These are phyloP conservation scores for Pimpla rufipes DNA, from an alignment of 2,888 invertebrate species.

Conservation along the genomic window DNA sequence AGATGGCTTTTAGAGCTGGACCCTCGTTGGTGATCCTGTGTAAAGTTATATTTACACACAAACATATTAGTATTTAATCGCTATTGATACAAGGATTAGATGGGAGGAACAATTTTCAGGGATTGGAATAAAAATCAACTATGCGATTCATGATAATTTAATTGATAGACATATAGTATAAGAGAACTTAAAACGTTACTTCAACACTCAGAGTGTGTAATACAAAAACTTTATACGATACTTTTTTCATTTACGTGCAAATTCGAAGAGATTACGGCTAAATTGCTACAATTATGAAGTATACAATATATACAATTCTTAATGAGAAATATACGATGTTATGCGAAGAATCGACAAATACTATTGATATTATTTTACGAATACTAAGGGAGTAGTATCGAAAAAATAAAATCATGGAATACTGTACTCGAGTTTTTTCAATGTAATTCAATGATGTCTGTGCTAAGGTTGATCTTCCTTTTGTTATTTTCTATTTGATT, in stretches of 20 bases:
- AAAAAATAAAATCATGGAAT: constrained; percentile 35
- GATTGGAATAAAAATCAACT: constrained; percentile 25
- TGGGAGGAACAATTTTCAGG: not conserved
- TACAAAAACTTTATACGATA: constrained; percentile 52
- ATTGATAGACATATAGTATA: constrained; percentile 56
- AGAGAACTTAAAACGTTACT: constrained; percentile 45
- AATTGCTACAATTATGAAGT: constrained; percentile 59
- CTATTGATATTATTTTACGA: constrained; percentile 44
- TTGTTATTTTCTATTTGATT: constrained; percentile 14
- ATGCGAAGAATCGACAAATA: constrained; percentile 35
- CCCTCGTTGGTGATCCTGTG: not conserved
- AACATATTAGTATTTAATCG: not conserved
- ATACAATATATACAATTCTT: constrained; percentile 69
- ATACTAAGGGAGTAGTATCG: constrained; percentile 47
- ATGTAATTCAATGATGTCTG: constrained; percentile 24
- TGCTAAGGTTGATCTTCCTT: not conserved
- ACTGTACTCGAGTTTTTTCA: constrained; percentile 28
- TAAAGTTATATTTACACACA: not conserved
- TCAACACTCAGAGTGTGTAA: constrained; percentile 63
- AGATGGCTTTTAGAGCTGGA: not conserved
- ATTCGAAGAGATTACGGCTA: constrained; percentile 34
- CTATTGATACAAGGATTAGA: not conserved
- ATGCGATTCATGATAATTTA: constrained; percentile 59
- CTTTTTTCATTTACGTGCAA: constrained; percentile 33
- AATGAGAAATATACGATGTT: constrained; percentile 48